Evolutionary conservation across 2,888 invertebrate genomes (phyloP), one percentile per base, ranked within the genome.

Genomic region (Leucozona laternaria): DNA sequence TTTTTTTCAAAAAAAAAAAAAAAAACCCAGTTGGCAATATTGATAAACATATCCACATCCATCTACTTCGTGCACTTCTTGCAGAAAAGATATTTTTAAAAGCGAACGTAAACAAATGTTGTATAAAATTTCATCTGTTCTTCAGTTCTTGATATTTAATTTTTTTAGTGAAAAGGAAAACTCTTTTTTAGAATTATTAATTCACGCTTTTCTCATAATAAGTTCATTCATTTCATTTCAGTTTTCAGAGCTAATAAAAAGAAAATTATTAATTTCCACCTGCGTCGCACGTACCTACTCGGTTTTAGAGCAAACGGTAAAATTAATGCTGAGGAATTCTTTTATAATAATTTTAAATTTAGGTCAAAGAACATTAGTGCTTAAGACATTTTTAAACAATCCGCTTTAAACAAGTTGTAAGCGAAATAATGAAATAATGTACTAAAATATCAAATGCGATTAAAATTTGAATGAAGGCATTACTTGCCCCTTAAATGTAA

Each of bases 61-160:
- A 45, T 31, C 20, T 58, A 20, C 4, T 4, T 45, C 22, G 55
- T 6, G 11, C 55, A 64, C 10, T 60, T 20, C 11, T 57, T 20
- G 48, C 31, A 48, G 53, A 66, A 45, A 60, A 50, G 76, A 72
- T 84, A 80, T 80, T 79, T 79, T 72, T 76, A 79, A 76, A 76
- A 64, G 13, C 25, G 17, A 79, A 79, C 66, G 64, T 84, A 84
- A 84, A 84, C 84, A 79, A 84, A 57, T 53, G 45, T 45, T 58
- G 10, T 55, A 4, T 13, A 48, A 37, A 60, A 58, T 40, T 72
- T 43, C 48, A 34, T 57, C 22, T 68, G 45, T 58, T 34, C 11
- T 15, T 4, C 15, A 28, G 22, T 40, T 25, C 11, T 45, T 25
- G 15, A 7, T 10, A 15, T 17, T 48, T 62, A n/a, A n/a, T 50